Conservation (phyloP, 2,113 vertebrate genomes). For the Parotia lawesii region DNA sequence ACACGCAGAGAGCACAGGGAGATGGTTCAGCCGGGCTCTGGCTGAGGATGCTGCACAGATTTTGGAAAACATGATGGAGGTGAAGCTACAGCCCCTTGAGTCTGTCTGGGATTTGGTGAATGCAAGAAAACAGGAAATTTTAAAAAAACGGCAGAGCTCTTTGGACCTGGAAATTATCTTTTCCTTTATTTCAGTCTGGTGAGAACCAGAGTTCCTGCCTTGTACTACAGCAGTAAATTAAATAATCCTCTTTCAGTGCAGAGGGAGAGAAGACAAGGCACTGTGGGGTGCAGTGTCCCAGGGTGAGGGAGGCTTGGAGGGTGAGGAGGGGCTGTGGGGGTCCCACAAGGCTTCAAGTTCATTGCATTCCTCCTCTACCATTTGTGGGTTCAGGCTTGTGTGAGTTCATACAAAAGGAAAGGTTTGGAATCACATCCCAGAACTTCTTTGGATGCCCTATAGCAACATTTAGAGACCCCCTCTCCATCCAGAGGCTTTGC, state of each 20-base stretch:
- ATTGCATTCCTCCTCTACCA: not conserved
- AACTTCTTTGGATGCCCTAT: not conserved
- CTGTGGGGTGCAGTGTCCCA: not conserved
- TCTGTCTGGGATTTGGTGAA: not conserved
- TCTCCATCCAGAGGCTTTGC: not conserved
- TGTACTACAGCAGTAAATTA: not conserved
- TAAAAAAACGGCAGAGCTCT: not conserved
- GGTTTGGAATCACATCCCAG: not conserved
- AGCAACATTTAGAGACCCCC: not conserved
- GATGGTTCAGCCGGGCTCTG: not conserved
- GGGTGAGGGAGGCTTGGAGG: not conserved
- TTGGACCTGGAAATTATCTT: not conserved
- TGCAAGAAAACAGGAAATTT: not conserved
- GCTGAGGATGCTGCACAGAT: not conserved
- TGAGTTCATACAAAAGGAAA: not conserved
- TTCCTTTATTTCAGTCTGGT: not conserved
- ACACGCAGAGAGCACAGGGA: too few relatives aligned
- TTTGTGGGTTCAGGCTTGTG: not conserved
- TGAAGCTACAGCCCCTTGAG: not conserved
- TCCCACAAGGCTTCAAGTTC: not conserved
- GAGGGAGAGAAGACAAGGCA: not conserved
- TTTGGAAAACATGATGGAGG: fast-evolving
- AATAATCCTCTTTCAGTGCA: not conserved
- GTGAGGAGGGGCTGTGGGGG: not conserved
- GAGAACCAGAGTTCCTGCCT: not conserved